Conservation (phyloP, 2,113 vertebrate species). For the Cettia cetti region DNA sequence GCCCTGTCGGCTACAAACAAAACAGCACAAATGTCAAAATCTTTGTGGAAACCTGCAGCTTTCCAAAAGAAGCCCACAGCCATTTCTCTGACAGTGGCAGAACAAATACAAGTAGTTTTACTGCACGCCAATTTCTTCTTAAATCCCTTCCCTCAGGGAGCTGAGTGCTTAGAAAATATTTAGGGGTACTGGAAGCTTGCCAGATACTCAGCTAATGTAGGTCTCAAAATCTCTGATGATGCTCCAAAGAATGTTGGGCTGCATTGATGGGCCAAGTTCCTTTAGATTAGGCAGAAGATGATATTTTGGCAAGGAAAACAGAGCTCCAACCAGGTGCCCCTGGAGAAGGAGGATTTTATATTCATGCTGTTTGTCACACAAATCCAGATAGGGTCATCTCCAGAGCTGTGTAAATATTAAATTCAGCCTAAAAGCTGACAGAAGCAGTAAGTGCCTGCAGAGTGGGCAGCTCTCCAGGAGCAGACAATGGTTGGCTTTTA, state of each 20-base stretch:
- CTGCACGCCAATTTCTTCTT: slow-evolving; percentile 4
- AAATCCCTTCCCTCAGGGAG: slow-evolving; percentile 20
- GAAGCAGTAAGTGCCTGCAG: slow-evolving; percentile 9
- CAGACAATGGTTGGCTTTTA: slow-evolving; percentile 45
- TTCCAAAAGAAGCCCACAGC: neutral
- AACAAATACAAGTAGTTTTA: neutral
- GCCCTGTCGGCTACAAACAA: neutral
- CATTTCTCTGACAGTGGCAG: neutral
- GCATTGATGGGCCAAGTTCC: neutral
- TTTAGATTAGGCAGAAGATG: neutral
- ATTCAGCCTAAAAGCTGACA: neutral
- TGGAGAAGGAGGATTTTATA: neutral
- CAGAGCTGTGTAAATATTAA: neutral
- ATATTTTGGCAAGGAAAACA: neutral
- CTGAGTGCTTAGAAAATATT: slow-evolving; percentile 1
- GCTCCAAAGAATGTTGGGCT: neutral
- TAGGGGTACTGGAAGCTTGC: neutral
- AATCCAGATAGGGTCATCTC: neutral
- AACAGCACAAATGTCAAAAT: neutral
- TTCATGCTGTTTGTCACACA: neutral
- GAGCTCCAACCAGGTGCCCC: neutral
- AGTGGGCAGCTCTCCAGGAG: neutral
- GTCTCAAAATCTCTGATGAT: neutral
- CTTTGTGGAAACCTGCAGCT: neutral
- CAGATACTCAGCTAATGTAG: neutral